Percentiles rank a stretch among this genome's conserved stretches.
These are phyloP conservation scores for Lepisosteus oculatus DNA, from an alignment of 2,113 vertebrate genomes.

Conservation along the genomic window DNA sequence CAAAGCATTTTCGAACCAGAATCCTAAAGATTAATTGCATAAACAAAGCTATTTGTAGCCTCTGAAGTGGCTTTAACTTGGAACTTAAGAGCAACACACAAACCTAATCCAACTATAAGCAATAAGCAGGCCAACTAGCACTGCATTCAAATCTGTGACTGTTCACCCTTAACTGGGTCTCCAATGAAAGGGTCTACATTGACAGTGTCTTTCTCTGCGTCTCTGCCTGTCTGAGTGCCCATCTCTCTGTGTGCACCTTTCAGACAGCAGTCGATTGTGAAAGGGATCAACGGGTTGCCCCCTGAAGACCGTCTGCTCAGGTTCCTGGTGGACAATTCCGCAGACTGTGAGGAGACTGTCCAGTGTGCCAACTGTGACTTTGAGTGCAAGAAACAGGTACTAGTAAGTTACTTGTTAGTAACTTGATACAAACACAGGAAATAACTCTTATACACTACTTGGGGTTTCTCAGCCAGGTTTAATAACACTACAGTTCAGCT, in stretches of 20 bases:
- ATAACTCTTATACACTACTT: too few relatives aligned
- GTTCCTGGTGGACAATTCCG: slow-evolving; percentile 85
- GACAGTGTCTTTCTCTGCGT: background rate
- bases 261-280: slow-evolving; percentile 81
- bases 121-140: too few relatives aligned
- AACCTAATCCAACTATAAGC: too few relatives aligned
- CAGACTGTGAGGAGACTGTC: slow-evolving; percentile 69
- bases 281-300: slow-evolving; percentile 75
- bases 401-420: background rate
- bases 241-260: background rate
- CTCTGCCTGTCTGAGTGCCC: background rate
- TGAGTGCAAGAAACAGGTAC: slow-evolving; percentile 74
- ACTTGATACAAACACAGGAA: too few relatives aligned
- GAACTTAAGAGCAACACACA: too few relatives aligned
- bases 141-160: background rate
- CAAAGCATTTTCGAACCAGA: background rate
- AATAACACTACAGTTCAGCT: too few relatives aligned
- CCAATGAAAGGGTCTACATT: too few relatives aligned
- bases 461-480: too few relatives aligned
- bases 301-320: slow-evolving; percentile 83
- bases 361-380: slow-evolving; percentile 89
- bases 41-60: too few relatives aligned
- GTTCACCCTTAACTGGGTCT: background rate
- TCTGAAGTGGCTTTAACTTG: too few relatives aligned
- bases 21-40: too few relatives aligned